These are phyloP conservation scores for Mercenaria mercenaria DNA, from an alignment of 1,140 invertebrate species.

Conservation along the genomic window DNA sequence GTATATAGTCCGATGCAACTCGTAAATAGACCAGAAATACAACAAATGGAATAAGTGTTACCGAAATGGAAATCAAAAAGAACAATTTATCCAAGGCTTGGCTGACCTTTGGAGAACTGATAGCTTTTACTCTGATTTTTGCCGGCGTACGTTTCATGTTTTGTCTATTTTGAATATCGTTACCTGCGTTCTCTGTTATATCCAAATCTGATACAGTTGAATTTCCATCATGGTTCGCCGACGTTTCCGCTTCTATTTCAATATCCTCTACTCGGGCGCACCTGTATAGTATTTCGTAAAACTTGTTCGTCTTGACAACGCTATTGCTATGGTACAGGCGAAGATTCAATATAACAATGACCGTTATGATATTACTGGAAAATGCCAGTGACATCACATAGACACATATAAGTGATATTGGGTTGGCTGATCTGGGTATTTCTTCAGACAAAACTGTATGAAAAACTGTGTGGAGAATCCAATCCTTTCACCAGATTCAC, in stretches of 20 bases:
- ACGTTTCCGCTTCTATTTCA: neutral
- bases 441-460: conserved; percentile 30
- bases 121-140: neutral
- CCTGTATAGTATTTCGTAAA: neutral
- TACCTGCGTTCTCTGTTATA: neutral
- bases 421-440: conserved; percentile 39
- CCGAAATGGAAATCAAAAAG: neutral
- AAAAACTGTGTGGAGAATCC: conserved; percentile 40
- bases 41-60: neutral
- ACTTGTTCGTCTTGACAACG: neutral
- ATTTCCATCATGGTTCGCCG: too few relatives aligned
- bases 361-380: neutral
- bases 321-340: neutral
- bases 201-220: neutral
- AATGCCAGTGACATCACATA: neutral
- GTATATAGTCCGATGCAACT: neutral
- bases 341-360: neutral
- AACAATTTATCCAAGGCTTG: neutral
- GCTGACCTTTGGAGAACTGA: neutral
- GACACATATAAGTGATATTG: neutral
- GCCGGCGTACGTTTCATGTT: neutral
- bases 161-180: neutral
- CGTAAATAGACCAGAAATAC: neutral
- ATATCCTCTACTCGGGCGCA: neutral
- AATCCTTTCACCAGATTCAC: conserved; percentile 46